phyloP scores from a whole-genome alignment of 1,140 invertebrate genomes.

The Paraescarpia echinospica region DNA sequence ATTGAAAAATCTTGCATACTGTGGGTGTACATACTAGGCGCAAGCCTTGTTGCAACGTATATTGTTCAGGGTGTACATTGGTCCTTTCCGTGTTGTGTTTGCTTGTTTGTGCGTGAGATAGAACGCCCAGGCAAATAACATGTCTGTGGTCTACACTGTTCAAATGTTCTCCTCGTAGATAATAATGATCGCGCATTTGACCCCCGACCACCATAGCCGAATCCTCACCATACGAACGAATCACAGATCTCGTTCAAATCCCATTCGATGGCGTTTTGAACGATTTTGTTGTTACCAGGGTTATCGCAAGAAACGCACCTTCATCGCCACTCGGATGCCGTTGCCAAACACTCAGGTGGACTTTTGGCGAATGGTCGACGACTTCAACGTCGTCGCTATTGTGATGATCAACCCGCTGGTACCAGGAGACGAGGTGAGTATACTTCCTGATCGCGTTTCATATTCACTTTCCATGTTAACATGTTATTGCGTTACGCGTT shows the following conservation, averaged over 20 bases:
- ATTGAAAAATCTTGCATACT: too few relatives aligned
- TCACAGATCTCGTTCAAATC: not conserved
- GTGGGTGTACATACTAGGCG: too few relatives aligned
- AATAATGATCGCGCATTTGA: not conserved
- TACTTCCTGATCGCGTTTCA: not conserved
- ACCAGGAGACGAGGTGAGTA: not conserved
- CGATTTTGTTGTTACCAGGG: constrained; percentile 60
- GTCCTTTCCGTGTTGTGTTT: too few relatives aligned
- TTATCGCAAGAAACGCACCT: constrained; percentile 85
- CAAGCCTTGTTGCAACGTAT: not conserved
- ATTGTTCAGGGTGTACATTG: not conserved
- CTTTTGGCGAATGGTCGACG: constrained; percentile 93
- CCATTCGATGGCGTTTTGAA: not conserved
- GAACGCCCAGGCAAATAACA: too few relatives aligned
- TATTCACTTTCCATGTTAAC: not conserved
- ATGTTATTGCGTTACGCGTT: not conserved
- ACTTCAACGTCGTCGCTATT: constrained; percentile 81
- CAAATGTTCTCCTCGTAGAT: too few relatives aligned
- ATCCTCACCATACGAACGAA: not conserved
- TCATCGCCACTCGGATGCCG: constrained; percentile 96
- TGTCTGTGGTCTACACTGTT: too few relatives aligned
- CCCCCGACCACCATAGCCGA: not conserved
- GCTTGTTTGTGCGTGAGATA: too few relatives aligned
- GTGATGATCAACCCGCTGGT: constrained; percentile 63
- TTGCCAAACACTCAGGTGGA: constrained; percentile 94